These are phyloP conservation scores for Rotaria socialis DNA, from an alignment of 2,888 invertebrate species.

Conservation along the genomic window DNA sequence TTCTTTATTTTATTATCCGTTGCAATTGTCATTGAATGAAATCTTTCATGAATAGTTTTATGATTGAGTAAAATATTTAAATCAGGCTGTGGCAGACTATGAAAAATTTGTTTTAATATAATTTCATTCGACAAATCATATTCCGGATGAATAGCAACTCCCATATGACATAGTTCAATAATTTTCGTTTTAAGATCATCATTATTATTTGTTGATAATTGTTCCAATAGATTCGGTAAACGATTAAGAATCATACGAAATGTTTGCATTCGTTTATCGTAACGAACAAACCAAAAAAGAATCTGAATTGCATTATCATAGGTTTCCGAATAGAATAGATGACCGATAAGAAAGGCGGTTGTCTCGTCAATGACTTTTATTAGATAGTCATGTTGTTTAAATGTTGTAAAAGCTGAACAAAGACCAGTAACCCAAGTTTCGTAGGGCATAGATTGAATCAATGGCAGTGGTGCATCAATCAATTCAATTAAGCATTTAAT, in stretches of 20 bases:
- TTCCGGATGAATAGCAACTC: background rate
- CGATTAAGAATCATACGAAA: background rate
- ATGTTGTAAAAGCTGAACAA: background rate
- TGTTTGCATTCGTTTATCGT: conserved; percentile 21
- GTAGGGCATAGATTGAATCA: background rate
- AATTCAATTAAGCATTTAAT: conserved; percentile 20
- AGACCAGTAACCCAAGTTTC: background rate
- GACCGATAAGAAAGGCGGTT: background rate
- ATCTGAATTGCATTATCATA: background rate
- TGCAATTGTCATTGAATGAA: background rate
- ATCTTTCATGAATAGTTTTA: background rate
- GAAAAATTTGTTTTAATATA: background rate
- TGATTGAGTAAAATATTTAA: background rate
- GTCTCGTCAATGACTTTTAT: background rate
- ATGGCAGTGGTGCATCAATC: background rate
- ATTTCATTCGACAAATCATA: background rate
- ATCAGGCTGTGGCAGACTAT: background rate
- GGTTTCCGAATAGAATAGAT: background rate
- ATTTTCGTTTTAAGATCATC: conserved; percentile 2
- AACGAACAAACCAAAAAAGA: background rate
- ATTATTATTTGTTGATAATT: background rate
- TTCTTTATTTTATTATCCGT: background rate
- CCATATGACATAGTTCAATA: conserved; percentile 11
- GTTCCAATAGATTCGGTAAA: background rate
- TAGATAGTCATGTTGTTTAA: background rate